A percentile compares a stretch with the other conserved stretches of the same genome.
phyloP scores from a whole-genome alignment of 2,888 invertebrate genomes.

The Heliconius sara region DNA sequence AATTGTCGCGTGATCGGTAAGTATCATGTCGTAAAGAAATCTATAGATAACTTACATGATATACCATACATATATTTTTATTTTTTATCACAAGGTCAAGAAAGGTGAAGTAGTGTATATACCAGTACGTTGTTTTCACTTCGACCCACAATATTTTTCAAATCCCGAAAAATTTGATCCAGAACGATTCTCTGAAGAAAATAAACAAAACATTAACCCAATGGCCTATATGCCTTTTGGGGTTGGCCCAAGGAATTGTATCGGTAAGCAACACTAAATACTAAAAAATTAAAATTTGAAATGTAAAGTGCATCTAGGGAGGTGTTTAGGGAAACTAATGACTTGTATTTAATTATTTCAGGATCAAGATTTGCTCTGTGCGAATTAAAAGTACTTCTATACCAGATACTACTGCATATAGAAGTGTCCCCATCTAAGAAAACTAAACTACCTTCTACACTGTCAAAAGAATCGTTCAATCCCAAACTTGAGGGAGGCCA shows the following conservation, averaged over 20 bases:
- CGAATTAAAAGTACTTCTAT: slow-evolving; percentile 69
- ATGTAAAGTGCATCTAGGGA: too few species aligned
- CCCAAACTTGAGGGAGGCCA: slow-evolving; percentile 62
- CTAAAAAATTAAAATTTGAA: background rate
- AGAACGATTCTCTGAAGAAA: slow-evolving; percentile 83
- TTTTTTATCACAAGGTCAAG: slow-evolving; percentile 52
- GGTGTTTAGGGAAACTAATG: too few species aligned
- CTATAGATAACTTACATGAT: too few species aligned
- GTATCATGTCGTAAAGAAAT: too few species aligned
- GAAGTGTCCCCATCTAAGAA: slow-evolving; percentile 61
- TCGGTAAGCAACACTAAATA: slow-evolving; percentile 67
- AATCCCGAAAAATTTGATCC: slow-evolving; percentile 85
- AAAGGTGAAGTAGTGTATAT: slow-evolving; percentile 65
- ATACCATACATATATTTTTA: background rate
- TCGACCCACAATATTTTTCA: slow-evolving; percentile 78
- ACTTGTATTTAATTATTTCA: slow-evolving; percentile 43
- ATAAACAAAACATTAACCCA: slow-evolving; percentile 70
- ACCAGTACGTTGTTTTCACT: slow-evolving; percentile 75
- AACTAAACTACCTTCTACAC: slow-evolving; percentile 57
- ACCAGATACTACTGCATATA: slow-evolving; percentile 65
- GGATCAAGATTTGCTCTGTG: slow-evolving; percentile 71
- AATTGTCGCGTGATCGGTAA: too few species aligned
- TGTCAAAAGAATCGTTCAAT: slow-evolving; percentile 56
- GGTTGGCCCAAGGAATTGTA: slow-evolving; percentile 85
- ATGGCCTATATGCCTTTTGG: slow-evolving; percentile 82